Conservation (phyloP, 1,140 invertebrate genomes). For the Lepidostoma basale region DNA sequence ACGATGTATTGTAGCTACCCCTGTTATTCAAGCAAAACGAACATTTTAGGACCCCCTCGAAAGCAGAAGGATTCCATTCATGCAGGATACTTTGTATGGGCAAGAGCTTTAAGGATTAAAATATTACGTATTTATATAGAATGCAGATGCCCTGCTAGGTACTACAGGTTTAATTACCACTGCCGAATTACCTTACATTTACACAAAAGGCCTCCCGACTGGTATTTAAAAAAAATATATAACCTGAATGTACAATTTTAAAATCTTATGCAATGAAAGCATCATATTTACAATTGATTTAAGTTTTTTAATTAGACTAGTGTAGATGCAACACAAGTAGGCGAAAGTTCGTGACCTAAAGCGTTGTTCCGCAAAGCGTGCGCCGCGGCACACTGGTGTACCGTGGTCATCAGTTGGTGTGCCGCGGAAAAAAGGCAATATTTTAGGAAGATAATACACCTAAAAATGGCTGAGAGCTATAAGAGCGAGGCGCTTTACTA, state of each 20-base stretch:
- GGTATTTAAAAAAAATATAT: not conserved
- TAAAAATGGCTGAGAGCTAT: no score
- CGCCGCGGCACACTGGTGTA: constrained; percentile 15
- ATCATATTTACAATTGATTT: no score
- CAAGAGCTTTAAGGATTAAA: not conserved
- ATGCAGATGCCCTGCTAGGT: no score
- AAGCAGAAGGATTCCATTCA: not conserved
- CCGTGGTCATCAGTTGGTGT: constrained; percentile 11
- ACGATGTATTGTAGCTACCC: not conserved
- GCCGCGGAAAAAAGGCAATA: not conserved
- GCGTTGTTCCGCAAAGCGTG: no score
- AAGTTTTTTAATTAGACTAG: no score
- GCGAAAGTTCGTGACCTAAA: no score
- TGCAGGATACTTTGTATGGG: not conserved
- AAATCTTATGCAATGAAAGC: no score
- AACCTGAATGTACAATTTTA: no score
- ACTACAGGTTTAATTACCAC: not conserved
- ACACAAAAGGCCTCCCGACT: not conserved
- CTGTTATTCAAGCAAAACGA: not conserved
- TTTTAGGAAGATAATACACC: no score
- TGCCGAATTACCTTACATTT: not conserved
- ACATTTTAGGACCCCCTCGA: not conserved
- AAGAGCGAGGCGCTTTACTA: no score
- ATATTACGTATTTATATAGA: no score
- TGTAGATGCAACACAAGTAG: no score